phyloP scores from a whole-genome alignment of 64 coral and sea anemone genomes.

The Dendronephthya gigantea region DNA sequence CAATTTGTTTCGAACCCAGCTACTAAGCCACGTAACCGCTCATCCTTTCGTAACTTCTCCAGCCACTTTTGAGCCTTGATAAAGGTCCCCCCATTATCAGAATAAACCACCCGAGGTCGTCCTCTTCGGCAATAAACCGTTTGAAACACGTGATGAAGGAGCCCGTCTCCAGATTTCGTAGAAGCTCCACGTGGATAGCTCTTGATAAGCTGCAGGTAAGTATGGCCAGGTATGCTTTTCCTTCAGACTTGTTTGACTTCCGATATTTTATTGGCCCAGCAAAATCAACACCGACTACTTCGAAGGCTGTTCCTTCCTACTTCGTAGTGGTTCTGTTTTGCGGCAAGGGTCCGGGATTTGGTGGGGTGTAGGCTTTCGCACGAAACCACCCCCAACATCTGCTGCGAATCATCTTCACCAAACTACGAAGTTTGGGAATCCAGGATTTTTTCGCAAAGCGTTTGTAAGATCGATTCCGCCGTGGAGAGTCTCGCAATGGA shows the following conservation, averaged over 20 bases:
- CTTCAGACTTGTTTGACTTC: not conserved
- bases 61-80: not conserved
- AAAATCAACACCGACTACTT: no score
- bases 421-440: not conserved
- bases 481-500: not conserved
- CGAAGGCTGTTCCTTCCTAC: constrained; percentile 7
- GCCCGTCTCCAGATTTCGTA: not conserved
- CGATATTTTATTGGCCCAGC: not conserved
- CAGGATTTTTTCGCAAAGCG: not conserved
- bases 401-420: not conserved
- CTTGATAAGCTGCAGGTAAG: not conserved
- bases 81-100: constrained; percentile 36
- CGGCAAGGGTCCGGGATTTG: not conserved
- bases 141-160: not conserved
- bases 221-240: constrained; percentile 6
- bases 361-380: not conserved
- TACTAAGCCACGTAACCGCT: constrained; percentile 7
- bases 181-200: not conserved
- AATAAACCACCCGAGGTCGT: constrained; percentile 20
- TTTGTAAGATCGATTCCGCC: not conserved
- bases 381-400: not conserved
- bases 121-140: not conserved
- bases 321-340: not conserved
- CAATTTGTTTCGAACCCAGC: constrained; percentile 5
- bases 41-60: constrained; percentile 16